phyloP scores from a whole-genome alignment of 2,888 invertebrate species.

The Phymatocera aterrima region DNA sequence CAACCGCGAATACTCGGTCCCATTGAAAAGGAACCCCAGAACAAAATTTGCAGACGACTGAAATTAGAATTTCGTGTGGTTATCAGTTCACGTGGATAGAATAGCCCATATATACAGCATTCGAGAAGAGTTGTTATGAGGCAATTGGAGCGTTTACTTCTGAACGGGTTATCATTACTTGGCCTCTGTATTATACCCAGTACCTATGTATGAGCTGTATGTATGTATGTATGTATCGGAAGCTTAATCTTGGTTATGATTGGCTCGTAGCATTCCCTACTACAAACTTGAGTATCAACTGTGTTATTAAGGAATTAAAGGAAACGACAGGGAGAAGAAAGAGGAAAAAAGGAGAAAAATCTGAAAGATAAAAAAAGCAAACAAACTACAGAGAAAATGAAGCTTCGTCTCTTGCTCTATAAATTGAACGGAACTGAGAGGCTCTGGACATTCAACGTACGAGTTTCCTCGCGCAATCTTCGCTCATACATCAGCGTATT shows the following conservation, averaged over 20 bases:
- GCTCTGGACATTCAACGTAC: constrained; percentile 19
- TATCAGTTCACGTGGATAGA: neutral
- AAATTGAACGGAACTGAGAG: constrained; percentile 13
- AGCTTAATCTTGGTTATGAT: constrained; percentile 55
- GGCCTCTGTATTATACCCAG: constrained; percentile 48
- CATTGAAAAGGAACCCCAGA: too few species aligned
- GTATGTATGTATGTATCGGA: too few species aligned
- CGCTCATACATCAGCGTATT: too few species aligned
- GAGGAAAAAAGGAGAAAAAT: neutral
- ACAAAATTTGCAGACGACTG: too few species aligned
- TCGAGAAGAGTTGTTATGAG: constrained; percentile 11
- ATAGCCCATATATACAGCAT: neutral
- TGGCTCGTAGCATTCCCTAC: constrained; percentile 51
- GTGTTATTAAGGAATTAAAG: constrained; percentile 31
- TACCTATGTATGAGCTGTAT: too few species aligned
- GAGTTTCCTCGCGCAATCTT: neutral
- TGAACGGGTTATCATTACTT: constrained; percentile 59
- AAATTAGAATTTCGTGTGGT: too few species aligned
- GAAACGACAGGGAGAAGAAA: too few species aligned
- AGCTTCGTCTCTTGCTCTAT: neutral
- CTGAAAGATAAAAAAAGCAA: neutral
- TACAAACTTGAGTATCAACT: neutral
- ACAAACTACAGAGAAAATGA: neutral
- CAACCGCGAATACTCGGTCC: too few species aligned
- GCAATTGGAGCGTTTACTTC: constrained; percentile 59